phyloP scores from a whole-genome alignment of 2,113 vertebrate genomes.

The Gallinago jamesoni region DNA sequence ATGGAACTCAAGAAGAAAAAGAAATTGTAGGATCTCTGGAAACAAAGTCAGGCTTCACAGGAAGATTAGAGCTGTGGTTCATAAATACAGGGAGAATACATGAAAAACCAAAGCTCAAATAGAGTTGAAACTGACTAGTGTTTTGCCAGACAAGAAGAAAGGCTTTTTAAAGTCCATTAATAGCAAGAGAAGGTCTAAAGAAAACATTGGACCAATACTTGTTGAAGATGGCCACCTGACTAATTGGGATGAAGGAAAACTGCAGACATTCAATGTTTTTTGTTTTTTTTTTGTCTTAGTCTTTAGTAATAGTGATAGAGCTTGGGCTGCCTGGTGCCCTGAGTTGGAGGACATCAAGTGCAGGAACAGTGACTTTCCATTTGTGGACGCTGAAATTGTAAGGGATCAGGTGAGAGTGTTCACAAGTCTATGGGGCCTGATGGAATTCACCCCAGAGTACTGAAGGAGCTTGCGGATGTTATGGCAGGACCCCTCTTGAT shows the following conservation, averaged over 20 bases:
- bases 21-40: not conserved
- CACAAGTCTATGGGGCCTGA: not conserved
- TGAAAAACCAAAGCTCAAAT: not conserved
- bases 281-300: not conserved
- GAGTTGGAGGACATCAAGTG: not conserved
- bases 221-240: not conserved
- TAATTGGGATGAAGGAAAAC: not conserved
- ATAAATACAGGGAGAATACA: not conserved
- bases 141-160: not conserved
- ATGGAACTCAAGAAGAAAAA: not conserved
- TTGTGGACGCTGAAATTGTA: not conserved
- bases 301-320: not conserved
- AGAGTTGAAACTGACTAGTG: not conserved
- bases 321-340: not conserved
- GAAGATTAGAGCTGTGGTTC: not conserved
- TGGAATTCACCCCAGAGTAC: not conserved
- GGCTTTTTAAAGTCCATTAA: not conserved
- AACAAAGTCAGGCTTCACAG: not conserved
- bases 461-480: not conserved
- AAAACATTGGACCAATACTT: not conserved
- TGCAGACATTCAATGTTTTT: not conserved
- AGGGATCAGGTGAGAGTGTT: not conserved
- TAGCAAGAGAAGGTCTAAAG: not conserved
- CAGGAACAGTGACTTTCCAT: not conserved
- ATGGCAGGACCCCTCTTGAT: not conserved